A percentile compares a stretch with the other conserved stretches of the same genome.
phyloP scores from a whole-genome alignment of 2,113 vertebrate genomes.

The Ammodramus savannarum region DNA sequence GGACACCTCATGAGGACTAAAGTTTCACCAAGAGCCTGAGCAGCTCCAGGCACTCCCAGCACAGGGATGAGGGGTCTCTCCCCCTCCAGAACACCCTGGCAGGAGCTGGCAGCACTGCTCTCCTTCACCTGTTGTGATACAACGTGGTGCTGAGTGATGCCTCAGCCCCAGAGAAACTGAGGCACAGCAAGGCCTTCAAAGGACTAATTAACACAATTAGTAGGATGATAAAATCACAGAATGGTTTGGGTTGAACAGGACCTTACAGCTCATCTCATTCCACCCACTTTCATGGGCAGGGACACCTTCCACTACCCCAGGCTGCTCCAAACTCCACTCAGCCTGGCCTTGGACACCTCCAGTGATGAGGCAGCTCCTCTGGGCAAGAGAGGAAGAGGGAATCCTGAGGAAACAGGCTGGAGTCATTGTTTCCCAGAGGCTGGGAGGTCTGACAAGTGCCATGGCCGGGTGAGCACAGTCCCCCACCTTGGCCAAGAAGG shows the following conservation, averaged over 20 bases:
- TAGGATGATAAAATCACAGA: neutral
- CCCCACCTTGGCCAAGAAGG: neutral
- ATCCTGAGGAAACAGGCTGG: neutral
- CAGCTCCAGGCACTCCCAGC: neutral
- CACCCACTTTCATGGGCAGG: neutral
- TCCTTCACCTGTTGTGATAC: accelerated
- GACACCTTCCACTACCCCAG: neutral
- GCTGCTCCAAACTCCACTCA: neutral
- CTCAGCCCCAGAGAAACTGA: neutral
- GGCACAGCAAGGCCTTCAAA: neutral
- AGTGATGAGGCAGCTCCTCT: neutral
- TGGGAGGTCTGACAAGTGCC: neutral
- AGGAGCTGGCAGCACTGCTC: neutral
- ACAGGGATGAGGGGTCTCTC: accelerated
- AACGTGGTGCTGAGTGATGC: accelerated
- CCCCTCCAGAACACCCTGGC: accelerated
- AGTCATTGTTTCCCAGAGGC: neutral
- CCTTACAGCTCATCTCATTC: neutral
- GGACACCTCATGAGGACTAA: neutral
- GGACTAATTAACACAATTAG: neutral
- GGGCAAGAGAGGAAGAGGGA: neutral
- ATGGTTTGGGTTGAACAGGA: neutral
- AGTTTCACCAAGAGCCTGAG: neutral
- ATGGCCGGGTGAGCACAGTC: neutral
- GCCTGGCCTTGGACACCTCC: neutral